phyloP scores from a whole-genome alignment of 2,113 vertebrate genomes.

The Tragelaphus imberbis region DNA sequence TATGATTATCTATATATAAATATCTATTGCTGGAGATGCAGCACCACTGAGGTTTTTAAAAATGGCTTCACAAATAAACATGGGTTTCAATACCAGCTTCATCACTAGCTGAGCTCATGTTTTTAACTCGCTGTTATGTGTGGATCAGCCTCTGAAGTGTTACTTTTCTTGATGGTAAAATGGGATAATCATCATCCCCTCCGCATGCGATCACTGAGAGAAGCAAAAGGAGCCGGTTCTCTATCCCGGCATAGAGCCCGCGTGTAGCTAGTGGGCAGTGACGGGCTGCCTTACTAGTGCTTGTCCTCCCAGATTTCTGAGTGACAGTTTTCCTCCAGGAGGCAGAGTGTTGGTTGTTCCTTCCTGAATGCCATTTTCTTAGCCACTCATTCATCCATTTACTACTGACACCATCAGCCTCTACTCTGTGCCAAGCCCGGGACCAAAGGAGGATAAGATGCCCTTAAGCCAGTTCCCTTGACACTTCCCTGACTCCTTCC shows the following conservation, averaged over 20 bases:
- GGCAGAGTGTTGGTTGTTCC: neutral
- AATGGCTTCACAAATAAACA: neutral
- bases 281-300: neutral
- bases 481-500: neutral
- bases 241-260: neutral
- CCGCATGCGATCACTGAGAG: neutral
- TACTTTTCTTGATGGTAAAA: neutral
- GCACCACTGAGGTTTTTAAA: neutral
- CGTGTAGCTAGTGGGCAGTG: accelerated
- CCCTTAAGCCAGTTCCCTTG: neutral
- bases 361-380: neutral
- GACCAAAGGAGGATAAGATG: accelerated
- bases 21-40: neutral
- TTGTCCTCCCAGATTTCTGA: neutral
- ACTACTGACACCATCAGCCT: neutral
- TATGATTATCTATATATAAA: accelerated
- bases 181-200: neutral
- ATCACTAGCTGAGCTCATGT: neutral
- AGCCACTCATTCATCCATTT: neutral
- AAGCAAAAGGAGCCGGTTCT: neutral
- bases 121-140: neutral
- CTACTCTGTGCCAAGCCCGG: neutral
- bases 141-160: neutral
- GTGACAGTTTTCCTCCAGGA: neutral
- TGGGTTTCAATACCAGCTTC: neutral